These are phyloP conservation scores for Chascanopsetta lugubris DNA, from an alignment of 2,113 vertebrate genomes.

Conservation along the genomic window DNA sequence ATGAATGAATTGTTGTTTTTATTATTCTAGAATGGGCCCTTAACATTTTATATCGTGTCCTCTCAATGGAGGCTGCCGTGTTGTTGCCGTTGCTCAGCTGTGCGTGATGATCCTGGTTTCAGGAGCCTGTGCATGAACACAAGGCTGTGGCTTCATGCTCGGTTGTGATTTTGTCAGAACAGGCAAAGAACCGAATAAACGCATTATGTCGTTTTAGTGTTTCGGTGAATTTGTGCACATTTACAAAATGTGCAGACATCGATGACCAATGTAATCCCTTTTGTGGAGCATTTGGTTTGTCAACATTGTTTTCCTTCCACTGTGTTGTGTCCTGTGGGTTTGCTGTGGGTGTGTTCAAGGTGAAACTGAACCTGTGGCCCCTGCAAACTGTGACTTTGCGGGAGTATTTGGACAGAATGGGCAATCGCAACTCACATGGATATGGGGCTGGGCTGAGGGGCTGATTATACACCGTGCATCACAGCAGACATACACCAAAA, in stretches of 20 bases:
- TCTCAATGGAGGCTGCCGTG: too few species aligned
- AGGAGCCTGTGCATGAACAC: too few species aligned
- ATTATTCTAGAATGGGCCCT: too few species aligned
- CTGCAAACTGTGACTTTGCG: constrained; percentile 25
- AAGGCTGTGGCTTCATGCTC: too few species aligned
- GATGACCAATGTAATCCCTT: background rate
- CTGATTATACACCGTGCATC: constrained; percentile 59
- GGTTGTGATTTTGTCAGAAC: too few species aligned
- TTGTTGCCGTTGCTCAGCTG: too few species aligned
- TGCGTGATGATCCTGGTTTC: too few species aligned
- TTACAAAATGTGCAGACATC: too few species aligned
- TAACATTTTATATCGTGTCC: too few species aligned
- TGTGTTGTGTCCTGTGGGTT: background rate
- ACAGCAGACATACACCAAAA: constrained; percentile 44
- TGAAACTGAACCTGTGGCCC: background rate
- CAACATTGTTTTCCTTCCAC: background rate
- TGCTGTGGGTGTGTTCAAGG: constrained; percentile 5
- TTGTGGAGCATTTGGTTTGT: background rate
- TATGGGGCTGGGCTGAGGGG: constrained; percentile 31
- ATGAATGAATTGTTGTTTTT: too few species aligned
- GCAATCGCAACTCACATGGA: constrained; percentile 35
- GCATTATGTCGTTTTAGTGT: background rate
- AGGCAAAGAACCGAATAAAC: too few species aligned
- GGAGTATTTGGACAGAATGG: constrained; percentile 39
- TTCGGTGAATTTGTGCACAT: too few species aligned